Evolutionary conservation across 2,113 vertebrate species (phyloP).

Genomic region (Dromiciops gliroides): DNA sequence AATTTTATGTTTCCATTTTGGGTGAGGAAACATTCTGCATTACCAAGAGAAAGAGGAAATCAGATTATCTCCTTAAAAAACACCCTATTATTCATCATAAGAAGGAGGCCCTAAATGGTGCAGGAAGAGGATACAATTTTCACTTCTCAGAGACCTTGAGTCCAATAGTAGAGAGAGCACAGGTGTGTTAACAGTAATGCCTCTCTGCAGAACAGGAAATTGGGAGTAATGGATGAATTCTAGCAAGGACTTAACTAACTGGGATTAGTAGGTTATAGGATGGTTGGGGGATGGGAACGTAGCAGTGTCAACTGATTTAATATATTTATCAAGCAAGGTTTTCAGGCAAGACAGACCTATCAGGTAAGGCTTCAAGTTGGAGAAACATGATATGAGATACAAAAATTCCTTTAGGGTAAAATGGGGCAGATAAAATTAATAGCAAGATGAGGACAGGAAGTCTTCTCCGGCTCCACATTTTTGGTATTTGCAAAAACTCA

Average conservation of each 20-base stretch:
- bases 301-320: background rate
- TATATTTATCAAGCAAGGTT: background rate
- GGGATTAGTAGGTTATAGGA: no score
- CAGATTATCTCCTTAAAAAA: constrained; percentile 2
- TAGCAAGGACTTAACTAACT: background rate
- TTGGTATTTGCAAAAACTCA: background rate
- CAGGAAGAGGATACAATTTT: background rate
- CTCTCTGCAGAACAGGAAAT: background rate
- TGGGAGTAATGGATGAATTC: background rate
- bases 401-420: background rate
- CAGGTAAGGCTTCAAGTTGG: background rate
- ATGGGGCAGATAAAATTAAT: background rate
- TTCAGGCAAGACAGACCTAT: background rate
- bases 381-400: background rate
- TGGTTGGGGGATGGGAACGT: background rate
- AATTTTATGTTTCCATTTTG: constrained; percentile 90
- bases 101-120: background rate
- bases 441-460: background rate
- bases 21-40: constrained; percentile 95
- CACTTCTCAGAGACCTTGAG: background rate
- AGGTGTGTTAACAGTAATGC: background rate
- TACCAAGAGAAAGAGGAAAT: constrained; percentile 57
- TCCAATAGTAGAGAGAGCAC: background rate
- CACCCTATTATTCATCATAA: background rate
- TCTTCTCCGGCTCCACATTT: background rate